phyloP scores from a whole-genome alignment of 2,113 vertebrate species.

The Fregata magnificens region DNA sequence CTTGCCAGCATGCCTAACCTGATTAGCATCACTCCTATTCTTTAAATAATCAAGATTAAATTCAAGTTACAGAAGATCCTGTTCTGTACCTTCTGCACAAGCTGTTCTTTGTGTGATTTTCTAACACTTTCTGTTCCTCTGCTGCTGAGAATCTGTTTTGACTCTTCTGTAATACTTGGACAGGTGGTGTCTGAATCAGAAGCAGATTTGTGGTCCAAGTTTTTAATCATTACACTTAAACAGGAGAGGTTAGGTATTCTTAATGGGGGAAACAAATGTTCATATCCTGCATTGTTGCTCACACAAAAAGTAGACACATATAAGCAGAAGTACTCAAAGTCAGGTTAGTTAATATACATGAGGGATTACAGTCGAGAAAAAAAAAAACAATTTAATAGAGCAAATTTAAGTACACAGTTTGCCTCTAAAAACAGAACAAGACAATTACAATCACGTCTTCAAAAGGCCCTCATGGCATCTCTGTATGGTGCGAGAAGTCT shows the following conservation, averaged over 20 bases:
- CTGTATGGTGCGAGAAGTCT: background rate
- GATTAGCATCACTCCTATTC: background rate
- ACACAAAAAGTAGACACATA: background rate
- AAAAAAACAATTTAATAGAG: background rate
- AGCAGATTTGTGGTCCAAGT: background rate
- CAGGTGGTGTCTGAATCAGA: conserved; percentile 26
- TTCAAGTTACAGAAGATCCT: background rate
- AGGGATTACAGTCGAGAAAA: background rate
- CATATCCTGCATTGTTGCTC: background rate
- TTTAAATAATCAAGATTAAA: conserved; percentile 8
- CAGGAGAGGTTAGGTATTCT: background rate
- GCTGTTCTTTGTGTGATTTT: background rate
- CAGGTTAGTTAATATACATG: background rate
- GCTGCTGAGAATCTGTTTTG: background rate
- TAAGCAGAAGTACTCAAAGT: background rate
- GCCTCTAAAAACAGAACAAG: background rate
- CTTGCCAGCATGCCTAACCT: background rate
- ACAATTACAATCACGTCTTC: background rate
- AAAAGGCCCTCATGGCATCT: background rate
- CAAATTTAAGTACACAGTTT: background rate
- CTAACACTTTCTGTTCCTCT: background rate
- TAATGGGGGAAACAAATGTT: background rate
- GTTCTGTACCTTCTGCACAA: background rate
- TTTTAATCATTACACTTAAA: background rate
- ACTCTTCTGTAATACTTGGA: conserved; percentile 22